Conservation (phyloP, 2,888 invertebrate species). For the Halocaridina rubra region DNA sequence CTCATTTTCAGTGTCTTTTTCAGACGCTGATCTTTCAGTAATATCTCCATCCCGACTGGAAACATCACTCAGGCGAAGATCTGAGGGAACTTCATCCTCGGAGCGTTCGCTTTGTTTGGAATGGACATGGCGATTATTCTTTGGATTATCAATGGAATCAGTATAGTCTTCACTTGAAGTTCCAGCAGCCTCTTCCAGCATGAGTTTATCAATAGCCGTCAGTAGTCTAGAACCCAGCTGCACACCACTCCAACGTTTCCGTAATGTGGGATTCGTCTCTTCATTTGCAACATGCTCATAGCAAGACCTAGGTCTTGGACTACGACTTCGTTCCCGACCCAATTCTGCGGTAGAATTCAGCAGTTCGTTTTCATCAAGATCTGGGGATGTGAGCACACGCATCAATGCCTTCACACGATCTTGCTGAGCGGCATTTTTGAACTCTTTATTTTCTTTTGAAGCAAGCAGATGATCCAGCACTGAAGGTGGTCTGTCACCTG, state of each 20-base stretch:
- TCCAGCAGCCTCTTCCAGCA: constrained; percentile 76
- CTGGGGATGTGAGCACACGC: constrained; percentile 66
- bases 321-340: constrained; percentile 52
- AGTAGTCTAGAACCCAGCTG: constrained; percentile 79
- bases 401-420: constrained; percentile 60
- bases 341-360: constrained; percentile 73
- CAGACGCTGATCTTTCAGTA: constrained; percentile 61
- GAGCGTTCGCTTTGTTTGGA: constrained; percentile 9
- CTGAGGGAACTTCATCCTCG: constrained; percentile 35
- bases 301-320: constrained; percentile 76
- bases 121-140: constrained; percentile 20
- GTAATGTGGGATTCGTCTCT: constrained; percentile 69
- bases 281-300: constrained; percentile 73
- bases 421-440: constrained; percentile 63
- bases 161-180: constrained; percentile 80
- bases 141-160: constrained; percentile 76
- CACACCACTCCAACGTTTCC: constrained; percentile 81
- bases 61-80: constrained; percentile 38
- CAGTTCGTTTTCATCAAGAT: constrained; percentile 74
- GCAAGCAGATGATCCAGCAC: constrained; percentile 61
- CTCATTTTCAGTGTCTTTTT: constrained; percentile 63
- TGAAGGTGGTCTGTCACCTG: constrained; percentile 57
- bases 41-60: constrained; percentile 50
- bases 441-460: constrained; percentile 64
- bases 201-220: constrained; percentile 79